Base-by-base conservation (phyloP, 2,113 vertebrate species). In the Tetraodon nigroviridis region DNA sequence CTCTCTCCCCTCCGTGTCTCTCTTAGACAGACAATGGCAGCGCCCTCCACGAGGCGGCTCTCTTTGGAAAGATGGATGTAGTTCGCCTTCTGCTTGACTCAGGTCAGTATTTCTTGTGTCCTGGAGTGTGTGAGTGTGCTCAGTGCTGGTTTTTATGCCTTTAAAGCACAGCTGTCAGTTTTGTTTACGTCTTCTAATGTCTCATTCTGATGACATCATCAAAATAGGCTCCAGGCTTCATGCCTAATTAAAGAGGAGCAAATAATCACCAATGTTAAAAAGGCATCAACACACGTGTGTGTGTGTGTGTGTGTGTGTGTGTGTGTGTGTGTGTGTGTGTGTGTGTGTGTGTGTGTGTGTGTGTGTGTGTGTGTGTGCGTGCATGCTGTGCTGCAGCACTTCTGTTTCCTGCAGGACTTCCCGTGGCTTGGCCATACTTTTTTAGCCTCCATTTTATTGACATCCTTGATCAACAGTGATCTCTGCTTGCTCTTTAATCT, bases 41-140 rank as follows among this genome's bases (percentile, higher is more conserved):
- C 41, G 95, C 95, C 52, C 91, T 98, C 42, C 95, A 98, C 8
- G 96, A 98, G 83, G 95, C 96, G 51, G 93, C 96, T 61, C 92
- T 98, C 3, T 98, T 93, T 83, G 95, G 96, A 71, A 97, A 98
- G 86, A 94, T 94, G 90, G 95, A 98, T 82, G 95, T 98, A 73
- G 95, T 97, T 59, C 92, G 92, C 60, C 85, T 98, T 80, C 91
- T 98, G 55, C 90, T 98, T 62, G 92, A 97, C 89, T 93, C 94
- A 93, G 96, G 96, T 98, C 87, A 77, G 69, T 69, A 58, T 44
- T 46, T 16, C 0, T 7, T 46, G 44, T n/a, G 48, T 48, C 18
- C 16, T 19, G 0, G 20, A n/a, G 55, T 6, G 1, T 13, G 7
- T 18, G 22, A 14, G 12, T 51, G 40, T 54, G 47, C 49, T 48